A percentile compares a stretch with the other conserved stretches of the same genome.
phyloP scores from a whole-genome alignment of 1,140 invertebrate species.

The Sarcophaga peregrina region DNA sequence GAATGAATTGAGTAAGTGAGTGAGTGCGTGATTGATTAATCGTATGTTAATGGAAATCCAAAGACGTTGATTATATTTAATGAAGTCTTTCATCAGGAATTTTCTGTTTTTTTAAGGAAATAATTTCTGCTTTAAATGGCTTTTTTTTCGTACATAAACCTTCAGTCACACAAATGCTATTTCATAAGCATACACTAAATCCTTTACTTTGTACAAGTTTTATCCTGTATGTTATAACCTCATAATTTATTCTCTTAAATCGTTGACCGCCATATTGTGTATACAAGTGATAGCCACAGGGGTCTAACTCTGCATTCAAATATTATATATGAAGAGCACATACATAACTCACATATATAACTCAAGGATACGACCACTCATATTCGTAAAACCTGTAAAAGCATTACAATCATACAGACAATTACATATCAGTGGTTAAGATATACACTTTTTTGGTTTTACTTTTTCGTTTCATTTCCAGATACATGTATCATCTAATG shows the following conservation, averaged over 20 bases:
- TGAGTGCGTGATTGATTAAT: neutral
- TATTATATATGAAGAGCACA: neutral
- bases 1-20: neutral
- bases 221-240: neutral
- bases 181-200: too few relatives aligned
- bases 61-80: too few relatives aligned
- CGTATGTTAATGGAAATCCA: neutral
- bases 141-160: too few relatives aligned
- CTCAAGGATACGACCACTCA: neutral
- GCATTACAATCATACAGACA: neutral
- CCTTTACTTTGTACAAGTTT: neutral
- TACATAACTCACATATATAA: neutral
- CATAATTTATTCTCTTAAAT: constrained; percentile 6
- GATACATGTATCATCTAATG: too few relatives aligned
- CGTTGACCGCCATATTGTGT: neutral
- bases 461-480: too few relatives aligned
- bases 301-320: neutral
- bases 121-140: too few relatives aligned
- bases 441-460: too few relatives aligned
- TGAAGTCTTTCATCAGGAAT: too few relatives aligned
- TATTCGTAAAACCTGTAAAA: neutral
- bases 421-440: neutral
- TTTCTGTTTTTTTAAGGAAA: too few relatives aligned
- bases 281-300: neutral
- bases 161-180: neutral